Evolutionary conservation across 1,140 invertebrate species (phyloP).

Genomic region (Megalonaias nervosa): DNA sequence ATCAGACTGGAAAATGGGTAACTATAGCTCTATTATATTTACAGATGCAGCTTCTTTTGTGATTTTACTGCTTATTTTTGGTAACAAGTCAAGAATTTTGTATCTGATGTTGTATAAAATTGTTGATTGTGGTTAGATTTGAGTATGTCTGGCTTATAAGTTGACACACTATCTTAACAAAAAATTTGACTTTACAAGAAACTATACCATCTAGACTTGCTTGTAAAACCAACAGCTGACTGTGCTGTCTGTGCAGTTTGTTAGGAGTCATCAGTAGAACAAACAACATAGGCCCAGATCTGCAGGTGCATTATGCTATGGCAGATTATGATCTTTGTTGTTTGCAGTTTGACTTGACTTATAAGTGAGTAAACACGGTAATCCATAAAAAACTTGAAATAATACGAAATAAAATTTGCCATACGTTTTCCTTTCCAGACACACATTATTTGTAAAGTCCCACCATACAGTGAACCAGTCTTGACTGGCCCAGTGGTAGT

Average conservation of each 20-base stretch:
- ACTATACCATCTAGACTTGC: background rate
- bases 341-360: too few species aligned
- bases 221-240: too few species aligned
- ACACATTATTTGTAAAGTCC: conserved; percentile 93
- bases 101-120: background rate
- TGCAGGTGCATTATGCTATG: too few species aligned
- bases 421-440: conserved; percentile 78
- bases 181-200: background rate
- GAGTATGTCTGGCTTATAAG: background rate
- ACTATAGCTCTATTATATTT: too few species aligned
- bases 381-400: conserved; percentile 1
- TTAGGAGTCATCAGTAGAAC: too few species aligned
- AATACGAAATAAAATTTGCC: background rate
- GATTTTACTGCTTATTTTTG: too few species aligned
- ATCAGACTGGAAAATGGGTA: too few species aligned
- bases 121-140: background rate
- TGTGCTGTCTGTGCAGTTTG: too few species aligned
- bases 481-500: conserved; percentile 76
- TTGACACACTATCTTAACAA: background rate
- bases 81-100: background rate
- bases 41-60: too few species aligned
- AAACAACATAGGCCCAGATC: too few species aligned
- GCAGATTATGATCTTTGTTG: too few species aligned
- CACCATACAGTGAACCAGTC: conserved; percentile 80
- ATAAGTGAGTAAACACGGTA: background rate